phyloP scores from a whole-genome alignment of 1,140 invertebrate genomes.

The Cydia fagiglandana region DNA sequence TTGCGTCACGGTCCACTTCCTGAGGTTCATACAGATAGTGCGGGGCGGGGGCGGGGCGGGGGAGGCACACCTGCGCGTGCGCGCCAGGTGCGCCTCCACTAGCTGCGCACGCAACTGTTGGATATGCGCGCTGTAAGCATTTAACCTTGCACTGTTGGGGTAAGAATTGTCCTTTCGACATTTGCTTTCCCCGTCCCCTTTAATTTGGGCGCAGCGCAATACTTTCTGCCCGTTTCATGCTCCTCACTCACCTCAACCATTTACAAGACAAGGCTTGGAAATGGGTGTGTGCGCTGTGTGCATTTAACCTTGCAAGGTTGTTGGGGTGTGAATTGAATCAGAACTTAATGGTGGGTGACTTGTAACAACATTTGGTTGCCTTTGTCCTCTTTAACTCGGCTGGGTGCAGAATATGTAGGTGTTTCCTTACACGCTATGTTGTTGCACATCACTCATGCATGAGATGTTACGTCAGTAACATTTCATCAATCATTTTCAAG shows the following conservation, averaged over 20 bases:
- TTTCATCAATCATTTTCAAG: too few species aligned
- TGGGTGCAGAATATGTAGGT: neutral
- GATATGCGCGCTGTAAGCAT: neutral
- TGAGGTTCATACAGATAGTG: neutral
- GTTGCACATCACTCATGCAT: too few species aligned
- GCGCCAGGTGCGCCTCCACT: neutral
- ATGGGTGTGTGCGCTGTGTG: too few species aligned
- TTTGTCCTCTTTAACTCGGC: too few species aligned
- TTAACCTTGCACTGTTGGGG: neutral
- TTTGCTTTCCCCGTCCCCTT: too few species aligned
- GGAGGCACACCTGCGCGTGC: neutral
- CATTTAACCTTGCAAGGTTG: too few species aligned
- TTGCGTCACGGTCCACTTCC: conserved; percentile 2
- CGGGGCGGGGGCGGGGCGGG: neutral
- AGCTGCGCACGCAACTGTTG: neutral
- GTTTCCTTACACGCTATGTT: neutral
- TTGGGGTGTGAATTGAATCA: neutral
- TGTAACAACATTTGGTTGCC: neutral
- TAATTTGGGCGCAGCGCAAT: too few species aligned
- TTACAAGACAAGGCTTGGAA: too few species aligned
- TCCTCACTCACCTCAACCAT: too few species aligned
- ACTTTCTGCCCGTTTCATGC: too few species aligned
- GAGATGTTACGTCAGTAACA: too few species aligned
- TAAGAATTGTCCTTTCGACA: too few species aligned
- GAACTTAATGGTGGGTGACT: neutral